Evolutionary conservation across 2,888 invertebrate species (phyloP).

Genomic region (Noctua pronuba): DNA sequence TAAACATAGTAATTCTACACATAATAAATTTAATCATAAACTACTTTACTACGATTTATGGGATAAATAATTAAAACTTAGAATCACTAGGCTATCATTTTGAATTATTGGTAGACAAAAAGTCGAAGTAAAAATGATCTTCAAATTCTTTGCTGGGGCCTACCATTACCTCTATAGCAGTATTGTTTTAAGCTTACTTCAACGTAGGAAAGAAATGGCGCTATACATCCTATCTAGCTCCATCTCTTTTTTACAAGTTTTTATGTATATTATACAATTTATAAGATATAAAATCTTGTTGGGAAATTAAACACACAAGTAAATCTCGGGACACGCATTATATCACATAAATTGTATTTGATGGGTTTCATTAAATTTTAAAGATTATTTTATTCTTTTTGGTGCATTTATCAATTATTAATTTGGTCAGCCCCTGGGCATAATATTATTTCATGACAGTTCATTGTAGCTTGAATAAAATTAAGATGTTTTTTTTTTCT

Average conservation of each 20-base stretch:
- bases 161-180: neutral
- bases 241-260: neutral
- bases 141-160: neutral
- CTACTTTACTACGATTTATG: slow-evolving; percentile 21
- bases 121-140: neutral
- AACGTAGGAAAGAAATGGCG: neutral
- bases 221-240: neutral
- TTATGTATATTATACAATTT: neutral
- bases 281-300: neutral
- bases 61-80: slow-evolving; percentile 13
- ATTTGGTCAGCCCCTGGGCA: neutral
- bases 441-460: neutral
- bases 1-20: slow-evolving; percentile 40
- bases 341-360: neutral
- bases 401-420: too few species aligned
- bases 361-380: neutral
- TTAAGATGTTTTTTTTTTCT: neutral
- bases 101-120: neutral
- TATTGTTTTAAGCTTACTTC: neutral
- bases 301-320: neutral
- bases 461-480: neutral
- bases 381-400: neutral
- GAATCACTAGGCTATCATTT: neutral
- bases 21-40: slow-evolving; percentile 15
- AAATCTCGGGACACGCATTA: neutral